Conservation (phyloP, 2,113 vertebrate species). For the Indri indri region DNA sequence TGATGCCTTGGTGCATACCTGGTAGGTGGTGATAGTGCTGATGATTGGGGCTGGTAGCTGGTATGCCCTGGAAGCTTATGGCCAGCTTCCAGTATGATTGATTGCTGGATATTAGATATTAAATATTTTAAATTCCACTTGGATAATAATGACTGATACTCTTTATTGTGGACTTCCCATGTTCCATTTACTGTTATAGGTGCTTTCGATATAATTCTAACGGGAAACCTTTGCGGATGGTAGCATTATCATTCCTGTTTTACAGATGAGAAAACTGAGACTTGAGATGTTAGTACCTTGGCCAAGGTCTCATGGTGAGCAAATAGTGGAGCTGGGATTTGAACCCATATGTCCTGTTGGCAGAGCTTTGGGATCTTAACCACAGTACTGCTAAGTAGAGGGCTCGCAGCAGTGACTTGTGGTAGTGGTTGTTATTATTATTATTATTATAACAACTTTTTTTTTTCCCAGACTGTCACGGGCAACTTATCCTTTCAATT, state of each 20-base stretch:
- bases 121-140: constrained; percentile 22
- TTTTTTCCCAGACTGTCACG: neutral
- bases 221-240: neutral
- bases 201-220: neutral
- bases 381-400: neutral
- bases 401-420: neutral
- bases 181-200: neutral
- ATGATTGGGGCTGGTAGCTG: neutral
- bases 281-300: neutral
- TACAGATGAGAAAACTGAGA: neutral
- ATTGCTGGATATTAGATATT: neutral
- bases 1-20: neutral
- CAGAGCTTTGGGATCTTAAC: neutral
- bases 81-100: neutral
- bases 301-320: neutral
- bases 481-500: neutral
- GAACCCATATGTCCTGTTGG: neutral
- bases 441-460: neutral
- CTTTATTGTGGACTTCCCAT: neutral
- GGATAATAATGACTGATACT: neutral
- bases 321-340: neutral
- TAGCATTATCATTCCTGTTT: neutral
- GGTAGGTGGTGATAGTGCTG: neutral
- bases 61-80: neutral
- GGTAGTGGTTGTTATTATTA: neutral